Conservation (phyloP, 2,113 vertebrate species). For the Sarotherodon lohbergeri region DNA sequence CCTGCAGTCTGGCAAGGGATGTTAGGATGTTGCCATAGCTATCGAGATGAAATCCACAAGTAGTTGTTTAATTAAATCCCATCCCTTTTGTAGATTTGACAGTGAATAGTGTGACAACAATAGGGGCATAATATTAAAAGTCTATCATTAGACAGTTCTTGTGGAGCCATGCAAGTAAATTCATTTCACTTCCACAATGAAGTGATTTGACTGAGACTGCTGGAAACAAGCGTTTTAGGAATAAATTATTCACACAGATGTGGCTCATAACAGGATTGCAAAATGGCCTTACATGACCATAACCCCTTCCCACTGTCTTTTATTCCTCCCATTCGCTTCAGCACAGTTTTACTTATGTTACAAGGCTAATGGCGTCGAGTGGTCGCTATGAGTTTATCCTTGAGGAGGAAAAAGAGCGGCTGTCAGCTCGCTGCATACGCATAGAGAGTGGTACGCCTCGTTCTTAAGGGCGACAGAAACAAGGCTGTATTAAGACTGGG, state of each 20-base stretch:
- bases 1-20: constrained; percentile 73
- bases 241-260: constrained; percentile 36
- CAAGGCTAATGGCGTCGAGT: constrained; percentile 21
- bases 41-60: constrained; percentile 86
- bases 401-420: constrained; percentile 43
- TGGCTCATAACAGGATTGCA: constrained; percentile 31
- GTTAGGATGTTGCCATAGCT: constrained; percentile 88
- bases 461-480: constrained; percentile 51
- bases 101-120: constrained; percentile 75
- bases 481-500: constrained; percentile 36
- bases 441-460: constrained; percentile 68
- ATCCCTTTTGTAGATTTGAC: constrained; percentile 84
- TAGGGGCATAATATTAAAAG: constrained; percentile 80
- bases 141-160: constrained; percentile 70
- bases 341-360: constrained; percentile 37
- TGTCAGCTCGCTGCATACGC: constrained; percentile 68
- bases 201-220: constrained; percentile 68
- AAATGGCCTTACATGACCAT: constrained; percentile 42
- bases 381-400: constrained; percentile 50
- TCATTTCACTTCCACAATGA: constrained; percentile 67
- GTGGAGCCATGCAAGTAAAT: constrained; percentile 69
- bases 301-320: constrained; percentile 59
- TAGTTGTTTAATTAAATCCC: constrained; percentile 89
- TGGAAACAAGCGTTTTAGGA: constrained; percentile 11
- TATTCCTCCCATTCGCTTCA: constrained; percentile 4